Percentiles rank a stretch among this genome's conserved stretches.
phyloP scores from a whole-genome alignment of 2,113 vertebrate species.

The Balaeniceps rex region DNA sequence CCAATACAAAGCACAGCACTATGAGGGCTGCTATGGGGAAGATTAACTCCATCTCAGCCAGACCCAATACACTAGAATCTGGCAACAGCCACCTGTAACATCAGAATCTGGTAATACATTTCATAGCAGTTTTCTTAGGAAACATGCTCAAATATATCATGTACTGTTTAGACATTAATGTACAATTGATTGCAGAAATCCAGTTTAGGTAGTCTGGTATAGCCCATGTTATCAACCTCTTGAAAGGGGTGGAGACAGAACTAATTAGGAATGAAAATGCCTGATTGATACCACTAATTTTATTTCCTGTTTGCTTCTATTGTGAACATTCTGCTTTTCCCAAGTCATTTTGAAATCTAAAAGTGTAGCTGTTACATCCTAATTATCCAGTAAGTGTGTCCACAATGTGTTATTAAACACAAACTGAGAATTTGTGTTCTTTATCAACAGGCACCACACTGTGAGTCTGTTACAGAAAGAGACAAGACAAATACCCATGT shows the following conservation, averaged over 20 bases:
- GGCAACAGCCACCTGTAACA: background rate
- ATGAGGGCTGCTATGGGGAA: too few species aligned
- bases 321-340: background rate
- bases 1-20: too few species aligned
- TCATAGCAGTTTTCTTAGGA: background rate
- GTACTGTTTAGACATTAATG: background rate
- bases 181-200: background rate
- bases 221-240: background rate
- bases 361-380: background rate
- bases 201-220: background rate
- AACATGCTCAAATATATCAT: background rate
- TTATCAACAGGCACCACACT: background rate
- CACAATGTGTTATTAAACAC: background rate
- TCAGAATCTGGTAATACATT: background rate
- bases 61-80: background rate
- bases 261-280: background rate
- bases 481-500: background rate
- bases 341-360: background rate
- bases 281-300: background rate
- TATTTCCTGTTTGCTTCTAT: background rate
- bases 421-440: background rate
- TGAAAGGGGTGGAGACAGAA: background rate
- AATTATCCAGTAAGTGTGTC: background rate
- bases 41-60: too few species aligned
- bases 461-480: background rate